Conservation (phyloP, 2,113 vertebrate genomes). For the Syngnathus floridae region DNA sequence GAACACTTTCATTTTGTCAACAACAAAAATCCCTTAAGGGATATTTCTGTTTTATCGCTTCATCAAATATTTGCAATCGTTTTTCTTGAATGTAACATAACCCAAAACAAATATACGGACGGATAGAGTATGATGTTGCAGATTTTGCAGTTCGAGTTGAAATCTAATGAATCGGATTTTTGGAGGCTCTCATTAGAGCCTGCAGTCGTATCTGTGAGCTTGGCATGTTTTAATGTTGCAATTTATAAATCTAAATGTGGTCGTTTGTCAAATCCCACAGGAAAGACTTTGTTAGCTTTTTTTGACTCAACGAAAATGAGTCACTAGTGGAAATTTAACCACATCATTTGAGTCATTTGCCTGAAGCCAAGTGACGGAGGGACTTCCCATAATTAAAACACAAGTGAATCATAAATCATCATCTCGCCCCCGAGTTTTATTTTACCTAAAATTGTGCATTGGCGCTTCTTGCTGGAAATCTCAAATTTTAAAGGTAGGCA, state of each 20-base stretch:
- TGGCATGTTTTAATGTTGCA: constrained; percentile 10
- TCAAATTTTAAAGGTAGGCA: constrained; percentile 4
- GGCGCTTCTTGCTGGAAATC: constrained; percentile 30
- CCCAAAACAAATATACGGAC: too few relatives aligned
- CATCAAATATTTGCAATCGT: background rate
- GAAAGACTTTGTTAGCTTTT: constrained; percentile 25
- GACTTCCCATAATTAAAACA: constrained; percentile 35
- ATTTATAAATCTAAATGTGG: constrained; percentile 34
- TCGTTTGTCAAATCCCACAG: background rate
- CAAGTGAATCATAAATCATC: constrained; percentile 38
- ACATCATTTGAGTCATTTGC: constrained; percentile 35
- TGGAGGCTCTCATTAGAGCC: background rate
- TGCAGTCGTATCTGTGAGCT: constrained; percentile 5
- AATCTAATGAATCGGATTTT: background rate
- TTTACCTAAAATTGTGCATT: constrained; percentile 21
- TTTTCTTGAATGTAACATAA: background rate
- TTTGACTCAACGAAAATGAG: background rate
- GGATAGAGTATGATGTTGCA: background rate
- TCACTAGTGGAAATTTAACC: constrained; percentile 16
- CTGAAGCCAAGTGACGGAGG: constrained; percentile 38
- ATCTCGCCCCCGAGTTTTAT: constrained; percentile 23
- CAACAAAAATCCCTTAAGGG: too few relatives aligned
- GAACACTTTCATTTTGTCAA: too few relatives aligned
- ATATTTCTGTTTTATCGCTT: background rate
- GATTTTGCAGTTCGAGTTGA: background rate